phyloP scores from a whole-genome alignment of 2,797 vertebrate genomes.

The Somateria mollissima region DNA sequence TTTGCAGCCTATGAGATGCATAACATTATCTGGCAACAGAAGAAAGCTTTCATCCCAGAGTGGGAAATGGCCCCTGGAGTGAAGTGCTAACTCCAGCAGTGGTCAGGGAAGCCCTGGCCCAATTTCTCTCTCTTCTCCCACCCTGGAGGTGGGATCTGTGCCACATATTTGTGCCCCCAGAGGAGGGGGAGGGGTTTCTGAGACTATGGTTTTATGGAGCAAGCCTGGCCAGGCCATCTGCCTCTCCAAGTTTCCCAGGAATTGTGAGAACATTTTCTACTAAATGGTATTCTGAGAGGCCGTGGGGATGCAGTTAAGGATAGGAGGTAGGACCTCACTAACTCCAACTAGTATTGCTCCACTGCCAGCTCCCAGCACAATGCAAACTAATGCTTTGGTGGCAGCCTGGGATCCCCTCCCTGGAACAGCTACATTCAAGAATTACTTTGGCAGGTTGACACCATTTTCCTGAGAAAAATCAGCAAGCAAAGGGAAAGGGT shows the following conservation, averaged over 20 bases:
- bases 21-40: background rate
- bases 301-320: background rate
- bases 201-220: background rate
- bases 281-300: background rate
- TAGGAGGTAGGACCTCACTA: background rate
- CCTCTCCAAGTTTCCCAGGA: slow-evolving; percentile 37
- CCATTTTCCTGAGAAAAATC: background rate
- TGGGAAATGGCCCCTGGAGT: background rate
- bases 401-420: background rate
- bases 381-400: background rate
- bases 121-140: background rate
- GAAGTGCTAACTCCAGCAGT: background rate
- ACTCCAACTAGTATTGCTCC: background rate
- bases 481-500: background rate
- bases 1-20: background rate
- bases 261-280: slow-evolving; percentile 21
- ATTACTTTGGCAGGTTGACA: background rate
- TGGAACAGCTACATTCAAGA: background rate
- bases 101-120: background rate
- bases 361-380: background rate
- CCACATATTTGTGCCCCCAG: slow-evolving; percentile 45
- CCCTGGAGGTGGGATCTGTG: background rate
- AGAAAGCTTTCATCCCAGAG: background rate
- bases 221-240: background rate
- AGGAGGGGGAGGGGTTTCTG: background rate